Percentiles rank a stretch among this genome's conserved stretches.
Conservation (phyloP, 2,797 vertebrate genomes). For the Sebastolobus altivelis region DNA sequence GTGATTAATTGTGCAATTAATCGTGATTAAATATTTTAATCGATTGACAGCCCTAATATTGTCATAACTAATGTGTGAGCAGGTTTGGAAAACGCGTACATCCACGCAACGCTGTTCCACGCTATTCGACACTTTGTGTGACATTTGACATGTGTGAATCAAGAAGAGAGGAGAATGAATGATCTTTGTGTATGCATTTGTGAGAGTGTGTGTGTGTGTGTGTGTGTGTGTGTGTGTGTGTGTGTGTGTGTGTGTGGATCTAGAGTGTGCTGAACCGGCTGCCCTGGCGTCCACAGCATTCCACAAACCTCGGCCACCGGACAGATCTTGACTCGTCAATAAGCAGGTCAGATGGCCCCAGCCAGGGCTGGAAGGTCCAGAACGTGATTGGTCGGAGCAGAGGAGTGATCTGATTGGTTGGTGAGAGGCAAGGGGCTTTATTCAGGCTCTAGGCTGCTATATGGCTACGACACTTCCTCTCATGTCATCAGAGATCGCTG, state of each 20-base stretch:
- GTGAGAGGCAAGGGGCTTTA: conserved; percentile 37
- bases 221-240: background rate
- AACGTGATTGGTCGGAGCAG: conserved; percentile 43
- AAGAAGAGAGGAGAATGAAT: conserved; percentile 54
- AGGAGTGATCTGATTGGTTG: conserved; percentile 52
- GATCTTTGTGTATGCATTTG: conserved; percentile 39
- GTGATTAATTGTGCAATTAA: too few relatives aligned
- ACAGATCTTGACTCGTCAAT: conserved; percentile 64
- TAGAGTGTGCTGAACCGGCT: conserved; percentile 60
- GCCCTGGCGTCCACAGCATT: conserved; percentile 64
- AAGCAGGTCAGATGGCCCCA: conserved; percentile 55
- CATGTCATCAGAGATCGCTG: conserved; percentile 36
- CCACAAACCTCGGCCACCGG: conserved; percentile 55
- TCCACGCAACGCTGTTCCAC: conserved; percentile 48
- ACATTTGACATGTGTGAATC: conserved; percentile 65
- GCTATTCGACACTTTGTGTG: conserved; percentile 68
- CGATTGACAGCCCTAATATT: background rate
- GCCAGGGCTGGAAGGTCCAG: conserved; percentile 28
- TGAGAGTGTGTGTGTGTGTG: background rate
- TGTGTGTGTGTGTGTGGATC: conserved; percentile 24
- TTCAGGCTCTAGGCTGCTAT: conserved; percentile 40
- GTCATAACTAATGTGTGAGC: conserved; percentile 56
- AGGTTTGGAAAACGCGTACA: conserved; percentile 34
- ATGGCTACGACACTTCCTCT: conserved; percentile 47
- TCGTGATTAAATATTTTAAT: too few relatives aligned